Evolutionary conservation across 2,113 vertebrate species (phyloP).

Genomic region (Hippolais icterina): DNA sequence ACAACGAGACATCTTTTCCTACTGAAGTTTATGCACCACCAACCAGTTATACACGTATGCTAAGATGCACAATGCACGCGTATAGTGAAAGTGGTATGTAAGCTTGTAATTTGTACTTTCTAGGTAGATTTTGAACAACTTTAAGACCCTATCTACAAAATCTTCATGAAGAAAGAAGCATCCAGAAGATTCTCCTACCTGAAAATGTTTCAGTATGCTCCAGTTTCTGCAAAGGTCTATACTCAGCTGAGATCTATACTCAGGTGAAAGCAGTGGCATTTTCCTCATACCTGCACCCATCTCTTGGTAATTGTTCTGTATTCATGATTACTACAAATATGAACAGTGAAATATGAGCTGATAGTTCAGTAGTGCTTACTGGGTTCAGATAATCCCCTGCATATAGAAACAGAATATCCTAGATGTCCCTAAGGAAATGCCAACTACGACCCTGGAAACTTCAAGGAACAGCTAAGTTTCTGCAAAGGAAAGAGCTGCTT

Average conservation of each 20-base stretch:
- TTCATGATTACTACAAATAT: background rate
- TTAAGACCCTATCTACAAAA: background rate
- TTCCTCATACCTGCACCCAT: background rate
- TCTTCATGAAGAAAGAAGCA: background rate
- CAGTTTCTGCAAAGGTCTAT: background rate
- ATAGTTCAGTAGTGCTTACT: background rate
- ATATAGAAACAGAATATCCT: background rate
- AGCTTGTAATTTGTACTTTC: background rate
- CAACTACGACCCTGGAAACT: background rate
- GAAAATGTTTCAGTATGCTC: background rate
- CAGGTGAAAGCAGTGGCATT: background rate
- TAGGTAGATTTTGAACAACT: background rate
- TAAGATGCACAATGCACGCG: accelerated
- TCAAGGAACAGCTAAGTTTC: background rate
- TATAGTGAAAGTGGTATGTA: background rate
- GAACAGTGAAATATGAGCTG: background rate
- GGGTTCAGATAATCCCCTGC: background rate
- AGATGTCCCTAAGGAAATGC: background rate
- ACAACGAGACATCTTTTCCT: background rate
- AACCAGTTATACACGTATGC: background rate
- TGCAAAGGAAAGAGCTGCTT: background rate
- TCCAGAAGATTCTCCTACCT: background rate
- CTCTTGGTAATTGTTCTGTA: background rate
- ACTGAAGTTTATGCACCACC: background rate
- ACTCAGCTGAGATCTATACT: background rate